These are phyloP conservation scores for Conus betulinus DNA, from an alignment of 1,140 invertebrate genomes.

Conservation along the genomic window DNA sequence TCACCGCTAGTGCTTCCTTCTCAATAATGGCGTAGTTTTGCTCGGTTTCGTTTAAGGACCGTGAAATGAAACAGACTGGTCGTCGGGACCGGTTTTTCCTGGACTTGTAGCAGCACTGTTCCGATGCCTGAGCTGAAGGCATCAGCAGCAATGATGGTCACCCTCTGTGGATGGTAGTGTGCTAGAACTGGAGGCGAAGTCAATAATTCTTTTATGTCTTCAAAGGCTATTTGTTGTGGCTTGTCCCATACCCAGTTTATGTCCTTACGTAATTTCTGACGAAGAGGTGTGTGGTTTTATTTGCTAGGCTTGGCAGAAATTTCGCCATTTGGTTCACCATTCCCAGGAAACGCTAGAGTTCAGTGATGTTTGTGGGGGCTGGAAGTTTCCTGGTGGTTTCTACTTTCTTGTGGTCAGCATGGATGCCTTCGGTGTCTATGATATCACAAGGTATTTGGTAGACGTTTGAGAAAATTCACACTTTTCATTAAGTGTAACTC, in stretches of 20 bases:
- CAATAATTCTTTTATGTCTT: slow-evolving; percentile 37
- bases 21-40: too few relatives aligned
- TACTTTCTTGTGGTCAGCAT: slow-evolving; percentile 68
- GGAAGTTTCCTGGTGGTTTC: slow-evolving; percentile 40
- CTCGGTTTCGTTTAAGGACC: too few relatives aligned
- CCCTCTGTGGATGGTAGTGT: too few relatives aligned
- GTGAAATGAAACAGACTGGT: slow-evolving; percentile 49
- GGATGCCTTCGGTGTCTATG: slow-evolving; percentile 28
- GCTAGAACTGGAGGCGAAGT: slow-evolving; percentile 32
- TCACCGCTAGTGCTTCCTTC: too few relatives aligned
- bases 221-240: slow-evolving; percentile 35
- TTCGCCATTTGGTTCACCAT: slow-evolving; percentile 44
- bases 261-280: slow-evolving; percentile 37
- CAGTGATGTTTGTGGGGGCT: slow-evolving; percentile 45
- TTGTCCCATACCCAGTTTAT: slow-evolving; percentile 39
- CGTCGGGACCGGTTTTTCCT: not conserved
- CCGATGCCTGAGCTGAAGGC: slow-evolving; percentile 50
- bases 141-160: slow-evolving; percentile 46
- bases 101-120: slow-evolving; percentile 42
- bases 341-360: slow-evolving; percentile 22
- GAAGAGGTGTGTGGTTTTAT: slow-evolving; percentile 37
- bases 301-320: too few relatives aligned
- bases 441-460: slow-evolving; percentile 38
- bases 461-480: too few relatives aligned
- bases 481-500: not conserved